phyloP scores from a whole-genome alignment of 2,797 vertebrate genomes.

The Leptodactylus fallax region DNA sequence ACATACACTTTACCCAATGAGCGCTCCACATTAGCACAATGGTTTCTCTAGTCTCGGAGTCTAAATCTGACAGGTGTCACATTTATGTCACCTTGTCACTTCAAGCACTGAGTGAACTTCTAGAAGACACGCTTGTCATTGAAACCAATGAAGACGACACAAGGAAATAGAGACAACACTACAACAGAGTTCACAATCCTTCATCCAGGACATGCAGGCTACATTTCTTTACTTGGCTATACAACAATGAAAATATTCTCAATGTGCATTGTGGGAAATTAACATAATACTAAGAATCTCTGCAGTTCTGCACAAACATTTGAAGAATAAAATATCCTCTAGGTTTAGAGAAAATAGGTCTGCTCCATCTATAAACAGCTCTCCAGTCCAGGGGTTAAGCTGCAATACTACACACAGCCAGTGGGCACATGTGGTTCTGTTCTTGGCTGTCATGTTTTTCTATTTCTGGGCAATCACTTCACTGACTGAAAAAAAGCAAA shows the following conservation, averaged over 20 bases:
- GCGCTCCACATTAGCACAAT: background rate
- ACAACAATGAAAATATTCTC: background rate
- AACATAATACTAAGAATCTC: background rate
- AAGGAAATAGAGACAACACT: background rate
- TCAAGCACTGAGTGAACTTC: slow-evolving; percentile 11
- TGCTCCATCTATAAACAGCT: no score
- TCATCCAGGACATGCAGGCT: no score
- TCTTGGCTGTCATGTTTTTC: no score
- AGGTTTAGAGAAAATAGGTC: no score
- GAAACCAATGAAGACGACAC: slow-evolving; percentile 6
- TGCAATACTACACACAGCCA: no score
- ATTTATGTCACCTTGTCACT: background rate
- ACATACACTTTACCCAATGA: slow-evolving; percentile 5
- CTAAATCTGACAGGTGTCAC: background rate
- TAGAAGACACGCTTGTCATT: background rate
- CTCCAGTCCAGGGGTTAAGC: no score
- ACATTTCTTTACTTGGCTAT: background rate
- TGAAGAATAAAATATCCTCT: no score
- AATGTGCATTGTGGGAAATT: background rate
- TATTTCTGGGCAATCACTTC: no score
- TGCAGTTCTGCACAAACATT: background rate
- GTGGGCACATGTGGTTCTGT: no score
- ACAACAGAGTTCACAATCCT: background rate
- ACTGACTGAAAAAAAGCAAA: no score
- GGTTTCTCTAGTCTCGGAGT: no score